Conservation (phyloP, 2,888 invertebrate species). For the Polydrusus pterygomalis region DNA sequence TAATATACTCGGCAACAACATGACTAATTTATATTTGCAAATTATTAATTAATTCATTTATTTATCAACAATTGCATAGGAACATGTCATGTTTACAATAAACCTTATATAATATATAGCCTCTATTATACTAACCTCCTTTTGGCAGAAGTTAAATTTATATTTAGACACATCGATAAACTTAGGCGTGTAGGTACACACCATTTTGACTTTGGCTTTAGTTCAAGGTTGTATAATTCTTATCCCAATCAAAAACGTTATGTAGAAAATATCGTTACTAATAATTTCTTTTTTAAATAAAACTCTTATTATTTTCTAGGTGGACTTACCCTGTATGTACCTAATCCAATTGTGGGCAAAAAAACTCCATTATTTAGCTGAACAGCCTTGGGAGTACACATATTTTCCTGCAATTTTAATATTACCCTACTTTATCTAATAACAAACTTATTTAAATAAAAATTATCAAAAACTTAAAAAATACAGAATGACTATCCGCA, state of each 20-base stretch:
- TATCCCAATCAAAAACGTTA: not conserved
- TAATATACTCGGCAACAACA: not conserved
- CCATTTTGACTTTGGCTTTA: not conserved
- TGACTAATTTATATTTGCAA: too few relatives aligned
- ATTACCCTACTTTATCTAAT: too few relatives aligned
- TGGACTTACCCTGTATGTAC: constrained; percentile 77
- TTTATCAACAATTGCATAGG: too few relatives aligned
- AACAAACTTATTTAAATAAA: not conserved
- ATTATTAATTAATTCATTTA: too few relatives aligned
- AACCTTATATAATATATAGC: too few relatives aligned
- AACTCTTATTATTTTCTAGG: not conserved
- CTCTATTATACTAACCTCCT: too few relatives aligned
- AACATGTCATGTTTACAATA: too few relatives aligned
- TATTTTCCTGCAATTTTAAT: constrained; percentile 7
- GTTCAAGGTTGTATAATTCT: not conserved
- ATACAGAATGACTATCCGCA: not conserved
- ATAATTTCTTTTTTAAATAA: not conserved
- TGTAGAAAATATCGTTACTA: not conserved
- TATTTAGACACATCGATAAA: too few relatives aligned
- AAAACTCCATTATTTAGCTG: constrained; percentile 76
- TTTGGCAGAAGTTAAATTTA: too few relatives aligned
- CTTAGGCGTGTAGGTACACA: too few relatives aligned
- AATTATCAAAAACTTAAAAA: too few relatives aligned
- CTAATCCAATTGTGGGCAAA: constrained; percentile 79
- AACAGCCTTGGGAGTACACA: constrained; percentile 51